Percentiles rank a stretch among this genome's conserved stretches.
These are phyloP conservation scores for Meganola albula DNA, from an alignment of 2,888 invertebrate genomes.

Conservation along the genomic window DNA sequence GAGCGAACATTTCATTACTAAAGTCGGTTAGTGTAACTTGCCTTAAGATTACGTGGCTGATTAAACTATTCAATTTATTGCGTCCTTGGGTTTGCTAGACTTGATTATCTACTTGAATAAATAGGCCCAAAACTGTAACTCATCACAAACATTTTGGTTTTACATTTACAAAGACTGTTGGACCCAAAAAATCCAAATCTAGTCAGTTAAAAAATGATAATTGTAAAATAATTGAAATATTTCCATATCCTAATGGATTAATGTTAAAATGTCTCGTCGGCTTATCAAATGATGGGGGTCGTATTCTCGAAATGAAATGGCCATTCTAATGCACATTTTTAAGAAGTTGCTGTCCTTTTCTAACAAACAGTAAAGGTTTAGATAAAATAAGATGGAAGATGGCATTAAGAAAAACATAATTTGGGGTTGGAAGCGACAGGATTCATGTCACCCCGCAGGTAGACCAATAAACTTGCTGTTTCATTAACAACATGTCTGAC, in stretches of 20 bases:
- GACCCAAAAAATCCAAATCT: too few relatives aligned
- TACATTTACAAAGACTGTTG: too few relatives aligned
- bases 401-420: conserved; percentile 70
- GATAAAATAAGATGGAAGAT: conserved; percentile 45
- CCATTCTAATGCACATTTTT: conserved; percentile 54
- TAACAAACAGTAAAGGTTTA: conserved; percentile 13
- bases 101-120: too few relatives aligned
- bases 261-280: conserved; percentile 64
- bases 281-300: conserved; percentile 73
- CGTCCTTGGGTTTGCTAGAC: too few relatives aligned
- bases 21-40: too few relatives aligned
- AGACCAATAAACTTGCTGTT: conserved; percentile 72
- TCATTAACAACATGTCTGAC: conserved; percentile 68
- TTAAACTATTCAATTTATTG: conserved; percentile 19
- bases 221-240: conserved; percentile 52
- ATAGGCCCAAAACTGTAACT: too few relatives aligned
- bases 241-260: conserved; percentile 59
- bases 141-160: too few relatives aligned
- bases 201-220: conserved; percentile 26
- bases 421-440: conserved; percentile 56
- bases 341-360: conserved; percentile 37
- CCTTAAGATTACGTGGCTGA: conserved; percentile 14
- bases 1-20: too few relatives aligned
- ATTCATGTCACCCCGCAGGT: conserved; percentile 71
- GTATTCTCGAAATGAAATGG: conserved; percentile 66